Evolutionary conservation across 2,888 invertebrate species (phyloP).

Genomic region (Dynastes tityus): DNA sequence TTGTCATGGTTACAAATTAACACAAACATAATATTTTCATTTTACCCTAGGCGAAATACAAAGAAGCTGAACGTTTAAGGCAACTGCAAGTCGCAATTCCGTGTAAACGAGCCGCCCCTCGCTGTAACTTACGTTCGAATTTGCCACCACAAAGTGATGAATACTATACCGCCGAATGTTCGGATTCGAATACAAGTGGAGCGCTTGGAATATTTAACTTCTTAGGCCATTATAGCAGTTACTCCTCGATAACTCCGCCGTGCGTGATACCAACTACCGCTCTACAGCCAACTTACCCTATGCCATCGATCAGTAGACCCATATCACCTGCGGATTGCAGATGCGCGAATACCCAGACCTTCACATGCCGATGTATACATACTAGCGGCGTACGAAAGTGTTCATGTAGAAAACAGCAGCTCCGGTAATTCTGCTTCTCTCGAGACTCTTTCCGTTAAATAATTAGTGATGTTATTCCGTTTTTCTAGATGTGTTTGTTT

Average conservation of each 20-base stretch:
- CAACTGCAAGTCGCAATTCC: slow-evolving; percentile 34
- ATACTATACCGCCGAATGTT: slow-evolving; percentile 17
- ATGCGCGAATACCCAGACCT: neutral
- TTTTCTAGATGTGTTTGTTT: slow-evolving; percentile 34
- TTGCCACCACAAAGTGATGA: slow-evolving; percentile 10
- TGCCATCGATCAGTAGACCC: slow-evolving; percentile 12
- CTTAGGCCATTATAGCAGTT: slow-evolving; percentile 10
- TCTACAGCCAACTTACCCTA: neutral
- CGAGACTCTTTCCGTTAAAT: neutral
- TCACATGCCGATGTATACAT: neutral
- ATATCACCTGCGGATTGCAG: neutral
- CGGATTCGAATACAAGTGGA: slow-evolving; percentile 24
- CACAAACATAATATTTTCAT: neutral
- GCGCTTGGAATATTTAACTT: slow-evolving; percentile 19
- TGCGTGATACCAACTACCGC: neutral
- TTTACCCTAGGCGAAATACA: neutral
- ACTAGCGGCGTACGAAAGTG: neutral
- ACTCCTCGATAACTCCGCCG: neutral
- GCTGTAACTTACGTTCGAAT: neutral
- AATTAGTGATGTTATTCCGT: slow-evolving; percentile 20
- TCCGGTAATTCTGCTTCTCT: neutral
- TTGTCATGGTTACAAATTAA: too few relatives aligned
- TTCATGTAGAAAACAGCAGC: neutral
- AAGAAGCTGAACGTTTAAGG: slow-evolving; percentile 11
- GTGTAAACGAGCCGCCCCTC: neutral